A percentile compares a stretch with the other conserved stretches of the same genome.
phyloP scores from a whole-genome alignment of 2,113 vertebrate species.

The Pterocles gutturalis region DNA sequence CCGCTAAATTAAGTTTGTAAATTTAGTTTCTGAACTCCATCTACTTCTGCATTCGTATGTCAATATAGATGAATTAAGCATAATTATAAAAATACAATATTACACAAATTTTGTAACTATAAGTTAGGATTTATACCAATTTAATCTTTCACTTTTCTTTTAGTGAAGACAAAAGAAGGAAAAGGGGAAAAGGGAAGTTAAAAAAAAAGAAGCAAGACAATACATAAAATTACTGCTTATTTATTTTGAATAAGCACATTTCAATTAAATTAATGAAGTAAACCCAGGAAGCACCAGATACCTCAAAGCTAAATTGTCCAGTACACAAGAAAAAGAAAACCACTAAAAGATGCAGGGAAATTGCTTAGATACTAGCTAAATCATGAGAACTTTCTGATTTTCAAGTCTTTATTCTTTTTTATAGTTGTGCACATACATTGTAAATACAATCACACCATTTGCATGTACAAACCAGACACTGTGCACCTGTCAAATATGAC shows the following conservation, averaged over 20 bases:
- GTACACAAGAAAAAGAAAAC: not conserved
- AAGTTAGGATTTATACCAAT: not conserved
- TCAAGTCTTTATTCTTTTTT: not conserved
- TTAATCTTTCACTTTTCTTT: not conserved
- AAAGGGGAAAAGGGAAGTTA: not conserved
- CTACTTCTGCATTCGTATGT: not conserved
- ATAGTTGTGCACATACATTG: not conserved
- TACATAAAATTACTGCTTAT: not conserved
- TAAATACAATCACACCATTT: not conserved
- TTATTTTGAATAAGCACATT: not conserved
- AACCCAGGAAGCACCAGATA: not conserved
- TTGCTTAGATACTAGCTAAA: not conserved
- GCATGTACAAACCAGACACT: not conserved
- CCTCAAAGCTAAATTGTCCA: not conserved
- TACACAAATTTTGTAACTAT: not conserved
- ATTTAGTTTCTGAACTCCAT: not conserved
- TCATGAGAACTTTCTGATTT: not conserved
- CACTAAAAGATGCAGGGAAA: not conserved
- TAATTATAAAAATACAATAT: not conserved
- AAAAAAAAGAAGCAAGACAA: not conserved
- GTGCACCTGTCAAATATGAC: not conserved
- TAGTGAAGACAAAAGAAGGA: not conserved
- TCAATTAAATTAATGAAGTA: not conserved
- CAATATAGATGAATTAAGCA: not conserved
- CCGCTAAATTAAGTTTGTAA: not conserved